Conservation (phyloP, 53 echinoderm and acorn worm species). For the Patiria pectinifera region DNA sequence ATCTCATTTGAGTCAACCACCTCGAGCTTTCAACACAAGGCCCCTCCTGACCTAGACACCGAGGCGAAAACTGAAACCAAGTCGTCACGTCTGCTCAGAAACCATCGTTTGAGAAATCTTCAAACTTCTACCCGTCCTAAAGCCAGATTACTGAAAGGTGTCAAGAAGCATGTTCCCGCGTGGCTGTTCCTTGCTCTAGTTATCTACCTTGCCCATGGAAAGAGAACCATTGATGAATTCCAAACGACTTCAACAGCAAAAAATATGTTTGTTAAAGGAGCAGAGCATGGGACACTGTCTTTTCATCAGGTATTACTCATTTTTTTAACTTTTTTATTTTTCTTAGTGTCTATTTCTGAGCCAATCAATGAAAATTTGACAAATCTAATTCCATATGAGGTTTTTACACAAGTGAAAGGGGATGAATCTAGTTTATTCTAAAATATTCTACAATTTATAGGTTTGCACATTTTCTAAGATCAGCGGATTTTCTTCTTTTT, state of each 20-base stretch:
- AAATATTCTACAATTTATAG: no score
- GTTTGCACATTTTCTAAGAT: no score
- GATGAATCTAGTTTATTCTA: no score
- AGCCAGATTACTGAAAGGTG: background rate
- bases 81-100: conserved; percentile 11
- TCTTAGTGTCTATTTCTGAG: background rate
- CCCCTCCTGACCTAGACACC: background rate
- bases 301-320: conserved; percentile 37
- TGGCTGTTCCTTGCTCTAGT: conserved; percentile 46
- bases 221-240: conserved; percentile 20
- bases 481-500: no score
- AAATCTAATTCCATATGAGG: no score
- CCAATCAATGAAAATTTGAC: background rate
- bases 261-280: conserved; percentile 50
- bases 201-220: conserved; percentile 42
- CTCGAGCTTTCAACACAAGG: conserved; percentile 24
- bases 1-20: conserved; percentile 39
- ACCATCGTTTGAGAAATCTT: conserved; percentile 29
- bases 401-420: no score
- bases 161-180: conserved; percentile 40
- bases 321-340: background rate
- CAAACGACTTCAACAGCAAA: conserved; percentile 39
- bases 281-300: conserved; percentile 16
- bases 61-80: conserved; percentile 10
- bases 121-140: background rate